Evolutionary conservation across 2,888 invertebrate species (phyloP), one percentile per base, ranked within the genome.

Genomic region (Phoenoteleia sp.): DNA sequence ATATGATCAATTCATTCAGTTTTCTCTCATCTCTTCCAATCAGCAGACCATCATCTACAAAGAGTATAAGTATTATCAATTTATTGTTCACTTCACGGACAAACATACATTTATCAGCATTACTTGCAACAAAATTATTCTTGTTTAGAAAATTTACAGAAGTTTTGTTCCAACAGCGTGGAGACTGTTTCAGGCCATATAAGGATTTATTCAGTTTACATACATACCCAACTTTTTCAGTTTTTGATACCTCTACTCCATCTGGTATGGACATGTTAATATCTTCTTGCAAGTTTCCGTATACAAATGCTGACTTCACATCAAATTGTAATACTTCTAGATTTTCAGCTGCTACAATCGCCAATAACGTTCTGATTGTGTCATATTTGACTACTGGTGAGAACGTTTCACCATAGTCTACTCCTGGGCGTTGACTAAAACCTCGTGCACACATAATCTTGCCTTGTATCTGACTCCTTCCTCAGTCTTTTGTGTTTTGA

Each of bases 141-240:
- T 83, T 79, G 4, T 76, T 72, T 11, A 90, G 54, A 39, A 88
- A 89, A 25, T 79, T 29, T 6, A 74, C 81, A 60, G 90, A 89
- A n/a, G 49, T 54, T 58, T 69, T 60, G 42, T 91, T 88, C 91
- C 90, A 92, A 27, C 86, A 87, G 47, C 91, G 74, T 5, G 89
- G 86, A 5, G 89, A 87, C 66, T 91, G 91, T 58, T 90, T 91
- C 0, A 92, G 72, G 11, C 91, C 91, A 83, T 92, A 92, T 23
- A 92, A 56, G 6, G 88, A 87, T 47, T 86, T 88, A 5, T 83
- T 76, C 4, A 92, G 69, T 21, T 85, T 85, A 52, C 89, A 91
- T 6, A 90, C 90, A 25, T 64, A 42, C 5, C 47, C 25, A 4
- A 67, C 79, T n/a, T 69, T 86, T 58, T 84, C 86, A 13, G 11